phyloP scores from a whole-genome alignment of 2,797 vertebrate species.

The Odontamblyopus lacepedii region DNA sequence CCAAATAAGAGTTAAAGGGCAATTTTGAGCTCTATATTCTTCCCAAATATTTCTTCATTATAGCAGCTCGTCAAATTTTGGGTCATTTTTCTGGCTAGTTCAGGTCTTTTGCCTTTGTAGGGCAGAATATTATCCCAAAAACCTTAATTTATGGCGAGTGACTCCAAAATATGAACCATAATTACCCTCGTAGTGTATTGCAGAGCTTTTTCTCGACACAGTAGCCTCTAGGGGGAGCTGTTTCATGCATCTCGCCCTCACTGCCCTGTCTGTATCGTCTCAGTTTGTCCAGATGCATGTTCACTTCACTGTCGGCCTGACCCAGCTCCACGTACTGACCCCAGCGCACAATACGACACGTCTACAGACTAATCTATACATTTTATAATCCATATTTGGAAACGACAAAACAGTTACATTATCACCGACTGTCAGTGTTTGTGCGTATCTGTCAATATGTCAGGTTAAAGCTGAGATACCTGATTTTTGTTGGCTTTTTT shows the following conservation, averaged over 20 bases:
- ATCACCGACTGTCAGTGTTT: not conserved
- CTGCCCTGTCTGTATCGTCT: conserved; percentile 58
- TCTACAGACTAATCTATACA: not conserved
- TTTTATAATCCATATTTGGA: not conserved
- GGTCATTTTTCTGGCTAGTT: too few species aligned
- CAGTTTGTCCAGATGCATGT: conserved; percentile 71
- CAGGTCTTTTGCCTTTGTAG: too few species aligned
- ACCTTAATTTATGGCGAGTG: too few species aligned
- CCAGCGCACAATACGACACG: conserved; percentile 9
- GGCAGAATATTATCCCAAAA: not conserved
- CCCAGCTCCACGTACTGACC: conserved; percentile 14
- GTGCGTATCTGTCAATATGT: too few species aligned
- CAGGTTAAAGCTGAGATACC: not conserved
- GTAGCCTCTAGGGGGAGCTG: not conserved
- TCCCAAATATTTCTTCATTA: too few species aligned
- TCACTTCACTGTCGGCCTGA: conserved; percentile 65
- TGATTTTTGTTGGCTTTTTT: not conserved
- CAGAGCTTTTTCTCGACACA: not conserved
- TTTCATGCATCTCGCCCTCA: not conserved
- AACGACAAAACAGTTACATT: not conserved
- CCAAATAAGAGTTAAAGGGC: too few species aligned
- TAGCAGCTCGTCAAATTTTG: too few species aligned
- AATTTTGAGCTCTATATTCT: too few species aligned
- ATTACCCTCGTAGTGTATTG: not conserved
- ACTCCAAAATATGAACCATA: not conserved